phyloP scores from a whole-genome alignment of 2,113 vertebrate genomes.

The Tupaia chinensis region DNA sequence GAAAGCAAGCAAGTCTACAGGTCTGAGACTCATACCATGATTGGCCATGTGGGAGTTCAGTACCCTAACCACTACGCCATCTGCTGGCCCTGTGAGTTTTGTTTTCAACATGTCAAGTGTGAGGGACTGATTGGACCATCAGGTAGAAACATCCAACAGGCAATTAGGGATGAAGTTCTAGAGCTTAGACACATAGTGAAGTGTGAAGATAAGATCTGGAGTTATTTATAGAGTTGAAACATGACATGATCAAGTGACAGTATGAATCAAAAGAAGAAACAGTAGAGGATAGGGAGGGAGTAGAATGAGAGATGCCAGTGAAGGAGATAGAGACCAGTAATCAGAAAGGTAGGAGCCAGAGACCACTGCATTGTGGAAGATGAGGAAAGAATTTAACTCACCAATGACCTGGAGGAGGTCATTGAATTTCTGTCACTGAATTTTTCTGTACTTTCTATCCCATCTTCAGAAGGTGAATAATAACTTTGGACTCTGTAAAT shows the following conservation, averaged over 20 bases:
- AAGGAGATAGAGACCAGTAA: not conserved
- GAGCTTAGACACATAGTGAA: not conserved
- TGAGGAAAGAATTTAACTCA: not conserved
- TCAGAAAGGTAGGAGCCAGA: not conserved
- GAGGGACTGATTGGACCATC: not conserved
- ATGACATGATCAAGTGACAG: not conserved
- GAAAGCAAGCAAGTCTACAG: too few relatives aligned
- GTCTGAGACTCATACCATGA: too few relatives aligned
- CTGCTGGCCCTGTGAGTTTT: not conserved
- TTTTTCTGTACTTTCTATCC: not conserved
- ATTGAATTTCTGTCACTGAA: not conserved
- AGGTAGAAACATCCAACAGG: not conserved
- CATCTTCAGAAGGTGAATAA: not conserved
- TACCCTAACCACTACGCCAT: too few relatives aligned
- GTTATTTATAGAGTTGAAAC: not conserved
- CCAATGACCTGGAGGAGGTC: not conserved
- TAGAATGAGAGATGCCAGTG: too few relatives aligned
- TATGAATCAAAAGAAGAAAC: not conserved
- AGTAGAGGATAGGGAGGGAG: not conserved
- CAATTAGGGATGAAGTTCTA: too few relatives aligned
- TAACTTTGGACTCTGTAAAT: not conserved
- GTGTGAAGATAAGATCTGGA: not conserved
- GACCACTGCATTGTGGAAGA: not conserved
- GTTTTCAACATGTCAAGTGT: not conserved
- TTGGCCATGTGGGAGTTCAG: too few relatives aligned